These are phyloP conservation scores for Gnathonemus echidnorhynchus DNA, from an alignment of 2,113 vertebrate species.

Conservation along the genomic window DNA sequence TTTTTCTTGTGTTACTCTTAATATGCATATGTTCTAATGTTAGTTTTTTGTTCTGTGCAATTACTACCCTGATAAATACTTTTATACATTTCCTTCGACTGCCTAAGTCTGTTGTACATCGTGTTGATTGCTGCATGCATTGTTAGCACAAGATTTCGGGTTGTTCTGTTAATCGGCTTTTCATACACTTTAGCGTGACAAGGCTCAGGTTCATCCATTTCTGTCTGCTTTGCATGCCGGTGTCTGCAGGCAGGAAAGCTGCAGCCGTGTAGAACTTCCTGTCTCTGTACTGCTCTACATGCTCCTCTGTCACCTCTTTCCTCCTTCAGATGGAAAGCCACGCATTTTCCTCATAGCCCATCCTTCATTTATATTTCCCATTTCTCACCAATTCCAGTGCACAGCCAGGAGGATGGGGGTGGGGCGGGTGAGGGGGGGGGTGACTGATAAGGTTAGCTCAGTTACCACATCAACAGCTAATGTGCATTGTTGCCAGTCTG, in stretches of 20 bases:
- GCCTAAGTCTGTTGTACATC: too few species aligned
- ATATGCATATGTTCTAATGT: too few species aligned
- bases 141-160: neutral
- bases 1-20: too few species aligned
- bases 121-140: neutral
- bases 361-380: constrained; percentile 48
- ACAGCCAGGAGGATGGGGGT: constrained; percentile 48
- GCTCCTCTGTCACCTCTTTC: constrained; percentile 31
- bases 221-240: neutral
- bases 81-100: too few species aligned
- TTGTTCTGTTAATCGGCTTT: neutral
- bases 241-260: neutral
- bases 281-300: constrained; percentile 36
- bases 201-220: neutral
- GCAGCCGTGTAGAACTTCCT: constrained; percentile 56
- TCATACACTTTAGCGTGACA: neutral
- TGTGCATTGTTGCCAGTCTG: constrained; percentile 19
- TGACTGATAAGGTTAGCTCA: constrained; percentile 44
- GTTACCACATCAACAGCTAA: constrained; percentile 25
- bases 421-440: constrained; percentile 19
- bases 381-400: constrained; percentile 46
- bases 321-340: constrained; percentile 50
- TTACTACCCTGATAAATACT: too few species aligned
- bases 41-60: too few species aligned
- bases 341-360: constrained; percentile 45